A percentile compares a stretch with the other conserved stretches of the same genome.
These are phyloP conservation scores for Prietella phreatophila DNA, from an alignment of 2,113 vertebrate genomes.

Conservation along the genomic window DNA sequence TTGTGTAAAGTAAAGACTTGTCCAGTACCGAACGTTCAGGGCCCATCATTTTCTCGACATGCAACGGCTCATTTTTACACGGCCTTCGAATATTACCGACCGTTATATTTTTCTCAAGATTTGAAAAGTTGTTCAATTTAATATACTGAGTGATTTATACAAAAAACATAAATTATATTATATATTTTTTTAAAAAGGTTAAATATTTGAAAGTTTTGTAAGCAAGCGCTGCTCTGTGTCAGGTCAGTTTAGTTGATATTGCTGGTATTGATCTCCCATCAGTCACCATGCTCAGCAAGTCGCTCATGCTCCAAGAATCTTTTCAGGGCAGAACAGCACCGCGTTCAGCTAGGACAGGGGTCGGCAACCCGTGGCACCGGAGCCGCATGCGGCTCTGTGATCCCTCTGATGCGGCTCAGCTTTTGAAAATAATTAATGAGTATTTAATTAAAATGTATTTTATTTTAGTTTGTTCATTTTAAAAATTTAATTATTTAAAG, in stretches of 20 bases:
- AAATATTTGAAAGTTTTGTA: neutral
- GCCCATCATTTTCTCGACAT: neutral
- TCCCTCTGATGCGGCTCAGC: too few species aligned
- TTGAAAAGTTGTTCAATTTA: neutral
- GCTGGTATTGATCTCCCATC: neutral
- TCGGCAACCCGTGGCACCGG: too few species aligned
- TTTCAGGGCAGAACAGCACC: neutral
- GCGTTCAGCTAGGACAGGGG: neutral
- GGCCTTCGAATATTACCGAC: neutral
- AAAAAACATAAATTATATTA: too few species aligned
- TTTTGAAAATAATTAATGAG: too few species aligned
- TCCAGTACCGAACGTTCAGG: neutral
- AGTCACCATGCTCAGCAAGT: neutral
- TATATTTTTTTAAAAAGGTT: too few species aligned
- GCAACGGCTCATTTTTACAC: neutral
- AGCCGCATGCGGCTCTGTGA: too few species aligned
- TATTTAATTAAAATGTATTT: too few species aligned
- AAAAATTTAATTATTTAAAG: too few species aligned
- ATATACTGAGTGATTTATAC: neutral
- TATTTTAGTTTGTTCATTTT: too few species aligned
- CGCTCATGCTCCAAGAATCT: neutral
- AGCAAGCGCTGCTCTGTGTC: neutral
- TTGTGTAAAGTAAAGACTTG: neutral
- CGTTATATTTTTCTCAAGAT: neutral
- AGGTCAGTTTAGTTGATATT: too few species aligned